A percentile compares a stretch with the other conserved stretches of the same genome.
Evolutionary conservation across 2,888 invertebrate genomes (phyloP).

Genomic region (Eupithecia subumbrata): DNA sequence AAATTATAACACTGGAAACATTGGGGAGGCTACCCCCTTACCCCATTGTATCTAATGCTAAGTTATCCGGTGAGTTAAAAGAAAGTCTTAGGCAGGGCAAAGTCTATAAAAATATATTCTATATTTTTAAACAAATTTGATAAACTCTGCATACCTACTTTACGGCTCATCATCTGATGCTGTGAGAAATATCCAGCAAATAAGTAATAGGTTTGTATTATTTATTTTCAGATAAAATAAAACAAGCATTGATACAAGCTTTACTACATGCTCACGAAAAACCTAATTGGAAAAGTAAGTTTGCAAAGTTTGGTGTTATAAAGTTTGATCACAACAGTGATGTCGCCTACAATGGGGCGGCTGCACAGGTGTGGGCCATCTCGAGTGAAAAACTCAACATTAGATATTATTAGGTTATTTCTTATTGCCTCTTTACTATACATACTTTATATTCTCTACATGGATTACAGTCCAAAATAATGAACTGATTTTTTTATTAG

Average conservation of each 20-base stretch:
- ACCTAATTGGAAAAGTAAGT: constrained; percentile 68
- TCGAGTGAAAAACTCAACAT: constrained; percentile 78
- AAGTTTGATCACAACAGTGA: constrained; percentile 74
- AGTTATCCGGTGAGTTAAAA: constrained; percentile 78
- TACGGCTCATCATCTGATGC: background rate
- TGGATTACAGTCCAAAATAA: constrained; percentile 71
- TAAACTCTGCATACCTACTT: background rate
- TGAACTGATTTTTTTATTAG: constrained; percentile 34
- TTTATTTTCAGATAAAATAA: constrained; percentile 70
- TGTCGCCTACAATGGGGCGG: constrained; percentile 77
- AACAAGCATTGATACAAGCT: constrained; percentile 68
- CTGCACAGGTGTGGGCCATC: constrained; percentile 80
- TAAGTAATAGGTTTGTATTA: constrained; percentile 10
- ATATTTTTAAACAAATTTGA: background rate
- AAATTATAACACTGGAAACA: constrained; percentile 83
- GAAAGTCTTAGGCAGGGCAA: background rate
- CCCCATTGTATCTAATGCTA: constrained; percentile 85
- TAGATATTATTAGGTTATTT: constrained; percentile 80
- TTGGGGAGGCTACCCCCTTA: constrained; percentile 88
- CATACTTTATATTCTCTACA: constrained; percentile 76
- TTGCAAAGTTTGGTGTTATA: constrained; percentile 78
- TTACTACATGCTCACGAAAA: constrained; percentile 70
- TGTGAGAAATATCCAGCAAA: background rate
- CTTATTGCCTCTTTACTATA: constrained; percentile 70
- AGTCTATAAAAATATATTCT: background rate